Evolutionary conservation across 2,113 vertebrate species (phyloP), one percentile per base, ranked within the genome.

Genomic region (Solea solea): DNA sequence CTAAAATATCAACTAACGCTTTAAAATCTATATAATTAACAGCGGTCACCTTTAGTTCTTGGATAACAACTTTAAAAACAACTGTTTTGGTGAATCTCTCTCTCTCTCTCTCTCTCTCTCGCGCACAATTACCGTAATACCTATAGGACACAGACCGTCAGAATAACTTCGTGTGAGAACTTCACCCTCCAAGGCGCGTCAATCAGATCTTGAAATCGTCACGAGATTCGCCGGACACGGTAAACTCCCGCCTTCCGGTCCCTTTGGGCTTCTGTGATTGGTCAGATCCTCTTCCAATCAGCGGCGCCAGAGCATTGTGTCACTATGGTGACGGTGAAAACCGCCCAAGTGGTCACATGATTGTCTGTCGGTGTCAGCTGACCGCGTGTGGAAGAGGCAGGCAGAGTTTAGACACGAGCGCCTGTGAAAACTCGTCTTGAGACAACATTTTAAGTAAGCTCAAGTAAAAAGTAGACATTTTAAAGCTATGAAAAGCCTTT

Each of bases 291-390:
- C 62, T 8, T 60, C 85, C 89, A 92, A 74, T 92, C 82, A 77
- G 50, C 54, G 21, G 41, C 10, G n/a, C 41, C 21, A 15, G 57
- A 50, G 59, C 9, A 16, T 52, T 46, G 4, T 76, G 83, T 87
- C 78, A 57, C 86, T 80, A 88, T 90, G 85, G 85, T 74, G 80
- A 90, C 83, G 78, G 69, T 8, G 13, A 65, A 76, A 71, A 50
- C 78, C 80, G 70, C 65, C 78, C 13, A 51, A 67, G 46, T 8
- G 7, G 74, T 91, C 91, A 91, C 86, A 34, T 93, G 92, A 89
- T 76, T 9, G 14, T 34, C 34, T 34, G 34, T 4, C 2, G 0
- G 34, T 80, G 34, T 80, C 78, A 88, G 68, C 53, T 72, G 84
- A 76, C 67, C 69, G 62, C 41, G 28, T 57, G 62, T 10, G 11